Base-by-base conservation (phyloP, 1,140 invertebrate genomes). In the Euwallacea fornicatus region DNA sequence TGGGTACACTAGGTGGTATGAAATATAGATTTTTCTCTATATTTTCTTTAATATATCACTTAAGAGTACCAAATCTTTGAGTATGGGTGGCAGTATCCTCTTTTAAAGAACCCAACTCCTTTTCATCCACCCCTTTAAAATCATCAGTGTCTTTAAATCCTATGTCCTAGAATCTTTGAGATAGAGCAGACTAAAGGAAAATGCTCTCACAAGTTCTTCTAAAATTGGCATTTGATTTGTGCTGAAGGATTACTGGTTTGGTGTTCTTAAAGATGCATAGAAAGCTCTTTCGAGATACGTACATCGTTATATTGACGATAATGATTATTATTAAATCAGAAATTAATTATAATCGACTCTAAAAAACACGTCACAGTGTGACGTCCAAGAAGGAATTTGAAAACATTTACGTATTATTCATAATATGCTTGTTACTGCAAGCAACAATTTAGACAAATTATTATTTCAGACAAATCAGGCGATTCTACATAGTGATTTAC, bases 321-420 rank as follows among this genome's bases (percentile, higher is more conserved):
- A 66, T 66, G 50, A 66, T 66, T 66, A 41, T 55, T 66, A 66
- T 66, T 56, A 66, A 54, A 66, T 66, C 46, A 50, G 54, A 66
- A 66, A 66, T 66, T 66, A 66, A 66, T 66, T 66, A 66, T 66
- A 33, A 33, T 11, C 33, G 64, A 53, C 55, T 66, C 21, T 66
- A 33, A 56, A 42, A 42, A 66, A 33, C 50, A 56, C 64, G 33
- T 66, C 64, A 66, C 46, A 55, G 50, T 7, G 11, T 56, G 64
- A 66, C 56, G 64, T 66, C 21, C 13, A 55, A 55, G 46, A 66
- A 13, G 64, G 33, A 66, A 66, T 56, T 66, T 66, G 11, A 42
- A 66, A 55, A 66, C 64, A 33, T 54, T 66, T 50, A 9, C 42
- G 61, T 16, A 15, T 63, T 63, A 63, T 63, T 47, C 61, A 63